Base-by-base conservation (phyloP, 2,113 vertebrate genomes). In the Chaenocephalus aceratus region DNA sequence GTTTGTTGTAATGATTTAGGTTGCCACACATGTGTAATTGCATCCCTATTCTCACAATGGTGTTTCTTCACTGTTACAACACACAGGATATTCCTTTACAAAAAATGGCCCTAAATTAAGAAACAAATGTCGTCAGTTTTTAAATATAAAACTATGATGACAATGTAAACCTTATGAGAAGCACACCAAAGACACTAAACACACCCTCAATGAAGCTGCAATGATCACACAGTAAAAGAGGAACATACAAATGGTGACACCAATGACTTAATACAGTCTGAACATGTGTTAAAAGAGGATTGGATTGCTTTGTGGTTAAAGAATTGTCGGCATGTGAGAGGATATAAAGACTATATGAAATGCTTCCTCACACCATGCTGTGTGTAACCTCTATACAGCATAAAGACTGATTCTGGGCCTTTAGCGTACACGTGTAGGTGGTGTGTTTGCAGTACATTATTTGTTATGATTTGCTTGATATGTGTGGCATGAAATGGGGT, bases 401-500 rank as follows among this genome's bases (percentile, higher is more conserved):
- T 21, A 1, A 23, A 46, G 9, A 18, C 23, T 16, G 67, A 57
- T 30, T 57, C 12, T 46, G 53, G 10, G 9, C 21, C 9, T 57
- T 13, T n/a, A 62, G 45, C 8, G 12, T 16, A 65, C 63, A 49
- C 23, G 48, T 71, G 4, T 2, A 75, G 77, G 36, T 60, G 65
- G 44, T n/a, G 21, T 46, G 21, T 83, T 51, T 49, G n/a, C 60
- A 60, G 72, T 51, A 18, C 30, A 1, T 73, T 44, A 5, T 10
- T 58, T 26, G 13, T 49, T 46, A 44, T 30, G 62, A 78, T 51
- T 41, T 8, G 36, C 7, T 41, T 41, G 36, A 26, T 74, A 63
- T 83, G 77, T 77, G 80, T 82, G 86, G 78, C 61, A 3, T 9
- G 6, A 12, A 13, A 34, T 21, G 57, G 41, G 4, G 18, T 72